Conservation (phyloP, 2,888 invertebrate genomes). For the Dicyrtomina minuta region DNA sequence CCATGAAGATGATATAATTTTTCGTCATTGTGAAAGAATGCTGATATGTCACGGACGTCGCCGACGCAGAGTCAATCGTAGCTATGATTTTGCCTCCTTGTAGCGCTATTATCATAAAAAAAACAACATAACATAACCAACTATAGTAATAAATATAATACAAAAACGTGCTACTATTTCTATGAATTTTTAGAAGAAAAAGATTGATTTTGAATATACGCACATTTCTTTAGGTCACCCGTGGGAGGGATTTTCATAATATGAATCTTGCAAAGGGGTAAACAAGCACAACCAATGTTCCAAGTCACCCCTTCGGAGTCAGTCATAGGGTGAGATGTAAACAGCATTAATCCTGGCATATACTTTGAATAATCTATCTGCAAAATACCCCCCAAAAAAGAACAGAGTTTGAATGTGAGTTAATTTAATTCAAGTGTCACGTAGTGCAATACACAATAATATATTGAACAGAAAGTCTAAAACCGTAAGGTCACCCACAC, state of each 20-base stretch:
- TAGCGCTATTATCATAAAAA: too few species aligned
- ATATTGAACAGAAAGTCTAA: too few species aligned
- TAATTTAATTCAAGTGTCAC: not conserved
- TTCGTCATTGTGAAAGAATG: conserved; percentile 62
- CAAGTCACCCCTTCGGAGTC: conserved; percentile 47
- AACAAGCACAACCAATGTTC: conserved; percentile 47
- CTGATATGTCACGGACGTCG: conserved; percentile 57
- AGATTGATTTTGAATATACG: not conserved
- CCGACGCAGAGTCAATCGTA: conserved; percentile 56
- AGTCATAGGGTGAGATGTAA: conserved; percentile 44
- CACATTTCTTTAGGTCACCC: conserved; percentile 18
- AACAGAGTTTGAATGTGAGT: too few species aligned
- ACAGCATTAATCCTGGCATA: conserved; percentile 14
- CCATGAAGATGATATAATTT: conserved; percentile 60
- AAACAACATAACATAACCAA: too few species aligned
- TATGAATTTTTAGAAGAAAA: not conserved
- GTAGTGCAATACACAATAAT: too few species aligned
- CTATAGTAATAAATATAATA: not conserved
- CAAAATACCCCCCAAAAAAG: too few species aligned
- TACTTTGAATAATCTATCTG: conserved; percentile 17
- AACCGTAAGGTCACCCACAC: too few species aligned
- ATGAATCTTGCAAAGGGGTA: conserved; percentile 56
- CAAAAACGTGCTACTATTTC: not conserved
- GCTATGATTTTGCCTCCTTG: conserved; percentile 55
- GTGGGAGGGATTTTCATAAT: conserved; percentile 54